These are phyloP conservation scores for Varanus salvator DNA, from an alignment of 2,113 vertebrate species.

Conservation along the genomic window DNA sequence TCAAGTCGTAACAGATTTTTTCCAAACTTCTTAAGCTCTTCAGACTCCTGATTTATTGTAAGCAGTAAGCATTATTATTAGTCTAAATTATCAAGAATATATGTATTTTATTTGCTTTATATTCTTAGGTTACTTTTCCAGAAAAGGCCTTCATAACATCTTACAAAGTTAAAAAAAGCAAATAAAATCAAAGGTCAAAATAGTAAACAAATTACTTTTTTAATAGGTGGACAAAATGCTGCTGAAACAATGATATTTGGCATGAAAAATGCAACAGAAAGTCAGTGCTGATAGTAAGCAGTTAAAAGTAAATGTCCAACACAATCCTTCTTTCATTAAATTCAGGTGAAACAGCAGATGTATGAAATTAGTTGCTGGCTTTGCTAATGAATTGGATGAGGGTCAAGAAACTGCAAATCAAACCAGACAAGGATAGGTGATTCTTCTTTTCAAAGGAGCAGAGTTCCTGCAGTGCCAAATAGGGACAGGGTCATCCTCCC, in stretches of 20 bases:
- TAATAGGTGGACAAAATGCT: background rate
- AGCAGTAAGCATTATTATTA: background rate
- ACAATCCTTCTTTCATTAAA: background rate
- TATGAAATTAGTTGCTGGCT: background rate
- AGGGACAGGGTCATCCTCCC: background rate
- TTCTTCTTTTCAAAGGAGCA: background rate
- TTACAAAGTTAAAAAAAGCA: background rate
- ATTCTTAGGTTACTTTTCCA: background rate
- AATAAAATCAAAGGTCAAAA: background rate
- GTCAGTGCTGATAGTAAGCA: background rate
- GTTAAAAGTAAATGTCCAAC: background rate
- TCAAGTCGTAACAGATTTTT: constrained; percentile 11
- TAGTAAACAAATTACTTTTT: background rate
- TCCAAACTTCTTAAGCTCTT: background rate
- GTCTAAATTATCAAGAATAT: background rate
- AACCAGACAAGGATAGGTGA: background rate
- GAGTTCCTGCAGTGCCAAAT: background rate
- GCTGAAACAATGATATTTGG: background rate
- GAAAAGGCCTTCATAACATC: background rate
- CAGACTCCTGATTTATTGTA: background rate
- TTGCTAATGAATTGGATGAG: background rate
- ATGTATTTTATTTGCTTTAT: background rate
- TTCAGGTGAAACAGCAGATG: background rate
- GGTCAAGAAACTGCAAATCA: background rate
- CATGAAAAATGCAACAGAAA: background rate